Conservation (phyloP, 2,113 vertebrate genomes). For the Lepisosteus osseus region DNA sequence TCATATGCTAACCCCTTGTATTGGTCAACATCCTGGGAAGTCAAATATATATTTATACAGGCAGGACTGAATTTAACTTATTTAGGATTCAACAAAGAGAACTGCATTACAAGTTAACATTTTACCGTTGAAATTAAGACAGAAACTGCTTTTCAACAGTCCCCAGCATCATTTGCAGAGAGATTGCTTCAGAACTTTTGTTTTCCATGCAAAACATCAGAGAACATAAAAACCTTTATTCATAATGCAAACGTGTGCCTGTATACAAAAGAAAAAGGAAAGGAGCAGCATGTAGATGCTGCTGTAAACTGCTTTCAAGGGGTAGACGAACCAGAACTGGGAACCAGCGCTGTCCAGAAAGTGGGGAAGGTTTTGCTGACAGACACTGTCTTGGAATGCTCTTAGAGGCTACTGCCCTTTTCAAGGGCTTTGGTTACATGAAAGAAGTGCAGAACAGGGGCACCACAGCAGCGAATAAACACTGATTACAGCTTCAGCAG, state of each 20-base stretch:
- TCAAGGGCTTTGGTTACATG: slow-evolving; percentile 63
- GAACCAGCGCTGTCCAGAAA: slow-evolving; percentile 54
- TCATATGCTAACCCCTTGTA: slow-evolving; percentile 70
- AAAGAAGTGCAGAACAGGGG: slow-evolving; percentile 51
- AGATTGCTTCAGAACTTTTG: slow-evolving; percentile 58
- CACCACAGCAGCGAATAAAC: slow-evolving; percentile 66
- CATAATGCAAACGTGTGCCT: slow-evolving; percentile 69
- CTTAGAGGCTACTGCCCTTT: slow-evolving; percentile 68
- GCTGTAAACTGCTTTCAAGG: slow-evolving; percentile 38
- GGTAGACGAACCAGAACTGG: slow-evolving; percentile 53
- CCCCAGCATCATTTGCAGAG: slow-evolving; percentile 67
- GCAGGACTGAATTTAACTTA: slow-evolving; percentile 55
- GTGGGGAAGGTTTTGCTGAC: slow-evolving; percentile 62
- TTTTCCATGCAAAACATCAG: slow-evolving; percentile 80
- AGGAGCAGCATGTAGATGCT: slow-evolving; percentile 42
- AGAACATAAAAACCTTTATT: slow-evolving; percentile 68
- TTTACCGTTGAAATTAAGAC: slow-evolving; percentile 63
- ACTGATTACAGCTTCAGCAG: slow-evolving; percentile 60
- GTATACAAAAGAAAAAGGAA: slow-evolving; percentile 55
- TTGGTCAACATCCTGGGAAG: slow-evolving; percentile 74
- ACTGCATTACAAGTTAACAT: slow-evolving; percentile 66
- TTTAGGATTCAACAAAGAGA: slow-evolving; percentile 67
- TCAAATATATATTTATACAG: slow-evolving; percentile 76
- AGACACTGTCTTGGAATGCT: slow-evolving; percentile 57
- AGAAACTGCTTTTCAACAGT: slow-evolving; percentile 58